phyloP scores from a whole-genome alignment of 2,113 vertebrate species.

The Rousettus leschenaultii region DNA sequence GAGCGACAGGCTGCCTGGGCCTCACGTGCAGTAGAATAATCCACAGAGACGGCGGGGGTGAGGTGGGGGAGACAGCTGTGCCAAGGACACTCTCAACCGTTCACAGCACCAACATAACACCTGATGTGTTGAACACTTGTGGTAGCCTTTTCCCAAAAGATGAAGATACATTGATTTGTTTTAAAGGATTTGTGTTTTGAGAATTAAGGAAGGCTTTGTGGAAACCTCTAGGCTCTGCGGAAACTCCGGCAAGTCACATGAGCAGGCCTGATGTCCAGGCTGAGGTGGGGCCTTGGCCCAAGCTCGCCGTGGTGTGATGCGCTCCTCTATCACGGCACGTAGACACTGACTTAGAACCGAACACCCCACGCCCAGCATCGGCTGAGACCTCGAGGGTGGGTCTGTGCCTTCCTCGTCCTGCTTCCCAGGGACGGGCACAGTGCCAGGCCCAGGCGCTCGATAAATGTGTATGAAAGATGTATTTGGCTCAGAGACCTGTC shows the following conservation, averaged over 20 bases:
- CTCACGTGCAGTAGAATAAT: not conserved
- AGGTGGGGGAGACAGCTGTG: not conserved
- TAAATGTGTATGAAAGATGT: accelerated
- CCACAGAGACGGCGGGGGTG: accelerated
- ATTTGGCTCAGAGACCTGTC: not conserved
- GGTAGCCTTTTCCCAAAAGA: not conserved
- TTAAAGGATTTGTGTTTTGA: not conserved
- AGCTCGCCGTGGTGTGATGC: accelerated
- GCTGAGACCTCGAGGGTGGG: not conserved
- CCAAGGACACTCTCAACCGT: no score
- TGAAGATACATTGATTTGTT: not conserved
- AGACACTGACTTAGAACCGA: not conserved
- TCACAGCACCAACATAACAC: not conserved
- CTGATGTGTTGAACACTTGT: not conserved
- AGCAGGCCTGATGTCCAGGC: not conserved
- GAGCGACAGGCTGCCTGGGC: not conserved
- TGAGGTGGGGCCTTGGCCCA: not conserved
- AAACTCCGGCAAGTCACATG: not conserved
- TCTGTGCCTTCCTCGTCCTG: not conserved
- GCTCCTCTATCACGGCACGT: accelerated
- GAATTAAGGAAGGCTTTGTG: not conserved
- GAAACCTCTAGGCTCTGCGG: not conserved
- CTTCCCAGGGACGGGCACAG: not conserved
- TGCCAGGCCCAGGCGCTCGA: no score
- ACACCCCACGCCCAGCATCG: not conserved